phyloP scores from a whole-genome alignment of 1,140 invertebrate genomes.

The Drosophila guanche region DNA sequence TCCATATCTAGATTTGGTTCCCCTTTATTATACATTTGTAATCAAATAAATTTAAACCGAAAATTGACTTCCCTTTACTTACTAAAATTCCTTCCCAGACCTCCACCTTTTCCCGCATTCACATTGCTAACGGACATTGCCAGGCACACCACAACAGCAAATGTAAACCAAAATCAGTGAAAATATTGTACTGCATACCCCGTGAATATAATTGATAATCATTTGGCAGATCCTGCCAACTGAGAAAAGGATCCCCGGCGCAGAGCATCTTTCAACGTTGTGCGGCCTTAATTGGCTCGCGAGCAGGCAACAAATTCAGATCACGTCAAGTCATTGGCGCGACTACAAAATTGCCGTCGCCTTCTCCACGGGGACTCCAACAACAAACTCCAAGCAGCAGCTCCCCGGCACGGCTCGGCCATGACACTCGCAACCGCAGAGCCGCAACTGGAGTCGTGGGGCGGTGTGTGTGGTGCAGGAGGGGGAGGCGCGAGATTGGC shows the following conservation, averaged over 20 bases:
- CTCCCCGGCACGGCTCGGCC: not conserved
- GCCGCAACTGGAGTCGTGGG: constrained; percentile 21
- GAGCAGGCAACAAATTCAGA: constrained; percentile 75
- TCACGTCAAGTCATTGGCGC: constrained; percentile 76
- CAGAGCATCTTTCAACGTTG: constrained; percentile 42
- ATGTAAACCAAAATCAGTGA: no score
- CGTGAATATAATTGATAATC: no score
- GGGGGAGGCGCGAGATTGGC: constrained; percentile 22
- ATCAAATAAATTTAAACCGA: no score
- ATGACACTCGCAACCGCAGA: constrained; percentile 51
- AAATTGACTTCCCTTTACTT: no score
- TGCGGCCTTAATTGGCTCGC: constrained; percentile 69
- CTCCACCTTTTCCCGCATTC: no score
- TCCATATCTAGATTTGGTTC: no score
- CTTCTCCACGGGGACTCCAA: constrained; percentile 50
- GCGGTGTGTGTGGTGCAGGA: not conserved
- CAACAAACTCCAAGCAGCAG: constrained; percentile 14
- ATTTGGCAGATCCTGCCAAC: no score
- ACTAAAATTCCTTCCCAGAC: no score
- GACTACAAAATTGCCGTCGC: constrained; percentile 71
- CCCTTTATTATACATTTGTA: no score
- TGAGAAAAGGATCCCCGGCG: constrained; percentile 17
- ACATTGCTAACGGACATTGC: no score
- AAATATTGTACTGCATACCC: no score
- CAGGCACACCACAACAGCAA: no score